A percentile compares a stretch with the other conserved stretches of the same genome.
Evolutionary conservation across 2,888 invertebrate genomes (phyloP).

Genomic region (Eupeodes luniger): DNA sequence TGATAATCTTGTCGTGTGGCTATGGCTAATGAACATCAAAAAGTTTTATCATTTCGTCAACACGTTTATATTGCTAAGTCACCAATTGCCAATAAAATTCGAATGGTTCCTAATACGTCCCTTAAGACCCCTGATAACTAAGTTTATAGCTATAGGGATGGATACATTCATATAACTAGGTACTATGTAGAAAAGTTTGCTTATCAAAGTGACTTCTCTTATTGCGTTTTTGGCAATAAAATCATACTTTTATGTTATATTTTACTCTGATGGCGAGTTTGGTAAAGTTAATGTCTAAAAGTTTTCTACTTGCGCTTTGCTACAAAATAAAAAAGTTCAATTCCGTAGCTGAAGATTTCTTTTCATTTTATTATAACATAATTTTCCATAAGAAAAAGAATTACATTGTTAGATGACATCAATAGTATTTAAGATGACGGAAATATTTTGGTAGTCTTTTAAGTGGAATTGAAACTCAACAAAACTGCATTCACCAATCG

Average conservation of each 20-base stretch:
- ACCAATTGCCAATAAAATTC: slow-evolving; percentile 22
- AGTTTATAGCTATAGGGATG: too few relatives aligned
- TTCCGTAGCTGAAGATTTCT: background rate
- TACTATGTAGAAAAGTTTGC: background rate
- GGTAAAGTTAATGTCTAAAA: slow-evolving; percentile 9
- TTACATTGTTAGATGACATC: too few relatives aligned
- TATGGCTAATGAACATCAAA: slow-evolving; percentile 16
- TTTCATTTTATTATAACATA: background rate
- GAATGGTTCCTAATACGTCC: slow-evolving; percentile 2
- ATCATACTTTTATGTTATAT: background rate
- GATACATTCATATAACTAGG: too few relatives aligned
- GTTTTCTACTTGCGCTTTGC: background rate
- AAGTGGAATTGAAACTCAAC: too few relatives aligned
- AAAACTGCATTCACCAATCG: too few relatives aligned
- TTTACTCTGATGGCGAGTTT: background rate
- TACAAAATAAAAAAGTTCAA: background rate
- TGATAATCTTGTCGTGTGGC: background rate
- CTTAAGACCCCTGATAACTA: background rate
- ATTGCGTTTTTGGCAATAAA: background rate
- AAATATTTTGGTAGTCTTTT: too few relatives aligned
- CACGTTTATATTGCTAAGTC: background rate
- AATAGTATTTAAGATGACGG: too few relatives aligned
- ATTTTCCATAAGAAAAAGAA: background rate
- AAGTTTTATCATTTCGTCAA: slow-evolving; percentile 13
- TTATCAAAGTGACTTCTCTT: slow-evolving; percentile 15